phyloP scores from a whole-genome alignment of 92 coral and sea anemone species.

The Epizoanthus illoricatus region DNA sequence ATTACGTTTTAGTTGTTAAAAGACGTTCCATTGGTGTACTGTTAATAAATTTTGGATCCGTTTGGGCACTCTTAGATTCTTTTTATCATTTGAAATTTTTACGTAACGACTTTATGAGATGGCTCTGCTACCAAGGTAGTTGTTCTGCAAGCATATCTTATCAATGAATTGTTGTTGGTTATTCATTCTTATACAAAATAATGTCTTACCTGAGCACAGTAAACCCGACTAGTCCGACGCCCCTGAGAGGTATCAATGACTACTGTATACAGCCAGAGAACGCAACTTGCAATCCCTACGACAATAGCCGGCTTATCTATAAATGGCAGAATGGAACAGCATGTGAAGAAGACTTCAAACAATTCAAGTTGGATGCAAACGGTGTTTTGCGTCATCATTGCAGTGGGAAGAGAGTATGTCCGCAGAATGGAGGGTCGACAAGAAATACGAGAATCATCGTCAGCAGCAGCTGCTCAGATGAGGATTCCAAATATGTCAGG shows the following conservation, averaged over 20 bases:
- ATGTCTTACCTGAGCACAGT: not conserved
- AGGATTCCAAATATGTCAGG: conserved; percentile 55
- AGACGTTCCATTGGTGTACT: too few relatives aligned
- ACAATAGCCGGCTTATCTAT: conserved; percentile 42
- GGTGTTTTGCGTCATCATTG: conserved; percentile 67
- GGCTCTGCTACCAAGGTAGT: too few relatives aligned
- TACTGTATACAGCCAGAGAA: conserved; percentile 49
- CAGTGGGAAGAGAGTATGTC: conserved; percentile 68
- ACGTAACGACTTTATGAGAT: too few relatives aligned
- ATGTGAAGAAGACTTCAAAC: conserved; percentile 16
- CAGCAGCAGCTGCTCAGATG: conserved; percentile 58
- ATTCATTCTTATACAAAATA: too few relatives aligned
- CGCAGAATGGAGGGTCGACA: conserved; percentile 43
- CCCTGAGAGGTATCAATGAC: conserved; percentile 45
- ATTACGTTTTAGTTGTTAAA: too few relatives aligned
- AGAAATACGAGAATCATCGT: conserved; percentile 53
- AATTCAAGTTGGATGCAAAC: conserved; percentile 42
- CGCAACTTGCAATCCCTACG: conserved; percentile 19
- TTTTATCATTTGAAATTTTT: too few relatives aligned
- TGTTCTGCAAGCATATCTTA: too few relatives aligned
- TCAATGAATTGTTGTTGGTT: not conserved
- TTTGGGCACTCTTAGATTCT: too few relatives aligned
- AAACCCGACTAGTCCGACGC: conserved; percentile 52
- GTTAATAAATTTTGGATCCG: too few relatives aligned
- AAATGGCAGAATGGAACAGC: conserved; percentile 24